These are phyloP conservation scores for Lepidochitona cinerea DNA, from an alignment of 2,888 invertebrate genomes.

Conservation along the genomic window DNA sequence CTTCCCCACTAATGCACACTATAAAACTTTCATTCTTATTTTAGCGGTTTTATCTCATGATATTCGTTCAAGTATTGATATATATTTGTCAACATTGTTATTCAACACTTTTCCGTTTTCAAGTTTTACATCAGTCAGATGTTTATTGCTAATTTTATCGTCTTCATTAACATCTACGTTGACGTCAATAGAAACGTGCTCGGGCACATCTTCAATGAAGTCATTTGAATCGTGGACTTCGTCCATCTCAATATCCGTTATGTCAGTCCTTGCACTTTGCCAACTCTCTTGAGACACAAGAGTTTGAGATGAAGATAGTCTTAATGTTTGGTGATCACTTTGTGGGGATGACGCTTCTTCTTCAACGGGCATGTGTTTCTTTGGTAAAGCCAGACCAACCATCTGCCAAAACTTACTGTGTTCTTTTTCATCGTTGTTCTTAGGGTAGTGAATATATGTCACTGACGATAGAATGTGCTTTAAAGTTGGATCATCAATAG, in stretches of 20 bases:
- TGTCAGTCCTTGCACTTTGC: neutral
- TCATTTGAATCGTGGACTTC: neutral
- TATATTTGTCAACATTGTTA: neutral
- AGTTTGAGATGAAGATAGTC: neutral
- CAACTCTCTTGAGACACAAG: neutral
- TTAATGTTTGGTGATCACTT: neutral
- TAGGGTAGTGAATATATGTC: neutral
- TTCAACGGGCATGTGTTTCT: neutral
- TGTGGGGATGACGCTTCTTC: neutral
- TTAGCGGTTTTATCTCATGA: no score
- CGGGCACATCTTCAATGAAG: no score
- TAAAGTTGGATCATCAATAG: neutral
- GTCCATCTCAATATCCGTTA: neutral
- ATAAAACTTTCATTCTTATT: no score
- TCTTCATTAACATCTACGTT: neutral
- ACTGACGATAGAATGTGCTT: constrained; percentile 2
- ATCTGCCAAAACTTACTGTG: neutral
- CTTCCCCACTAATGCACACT: no score
- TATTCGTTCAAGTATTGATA: neutral
- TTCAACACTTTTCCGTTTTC: no score
- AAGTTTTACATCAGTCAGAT: no score
- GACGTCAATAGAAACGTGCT: neutral
- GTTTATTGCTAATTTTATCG: neutral
- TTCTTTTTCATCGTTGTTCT: neutral
- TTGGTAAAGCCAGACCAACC: neutral